phyloP scores from a whole-genome alignment of 2,888 invertebrate species.

The Synergus japonicus region DNA sequence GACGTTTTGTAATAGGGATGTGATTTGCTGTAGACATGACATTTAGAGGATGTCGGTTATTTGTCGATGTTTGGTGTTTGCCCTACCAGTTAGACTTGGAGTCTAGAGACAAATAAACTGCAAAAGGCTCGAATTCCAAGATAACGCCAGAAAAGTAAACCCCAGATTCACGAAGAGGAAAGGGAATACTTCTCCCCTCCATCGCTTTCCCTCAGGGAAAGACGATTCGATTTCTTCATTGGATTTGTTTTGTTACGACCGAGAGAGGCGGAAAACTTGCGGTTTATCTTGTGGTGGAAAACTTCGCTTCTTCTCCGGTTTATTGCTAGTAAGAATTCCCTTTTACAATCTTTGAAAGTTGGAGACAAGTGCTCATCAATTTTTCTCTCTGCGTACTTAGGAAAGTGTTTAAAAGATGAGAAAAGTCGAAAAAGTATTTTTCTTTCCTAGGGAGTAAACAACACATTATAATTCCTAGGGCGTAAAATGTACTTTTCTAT shows the following conservation, averaged over 20 bases:
- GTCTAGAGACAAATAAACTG: conserved; percentile 49
- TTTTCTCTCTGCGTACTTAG: background rate
- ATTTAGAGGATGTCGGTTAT: background rate
- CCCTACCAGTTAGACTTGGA: conserved; percentile 40
- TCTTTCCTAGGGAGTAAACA: too few relatives aligned
- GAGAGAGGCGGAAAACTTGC: conserved; percentile 62
- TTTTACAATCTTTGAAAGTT: background rate
- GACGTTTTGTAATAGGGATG: background rate
- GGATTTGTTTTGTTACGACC: conserved; percentile 63
- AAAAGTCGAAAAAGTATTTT: too few relatives aligned
- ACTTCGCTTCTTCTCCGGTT: background rate
- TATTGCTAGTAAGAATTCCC: background rate
- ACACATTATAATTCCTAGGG: too few relatives aligned
- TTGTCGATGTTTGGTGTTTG: conserved; percentile 36
- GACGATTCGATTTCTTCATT: conserved; percentile 68
- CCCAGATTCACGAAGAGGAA: background rate
- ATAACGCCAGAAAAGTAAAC: conserved; percentile 54
- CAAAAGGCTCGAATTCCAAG: conserved; percentile 46
- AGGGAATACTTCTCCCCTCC: background rate
- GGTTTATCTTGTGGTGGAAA: conserved; percentile 53
- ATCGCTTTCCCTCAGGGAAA: background rate
- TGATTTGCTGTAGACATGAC: background rate
- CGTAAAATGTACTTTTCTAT: too few relatives aligned
- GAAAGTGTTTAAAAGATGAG: too few relatives aligned
- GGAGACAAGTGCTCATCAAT: background rate